phyloP scores from a whole-genome alignment of 2,797 vertebrate genomes.

The Semotilus atromaculatus region DNA sequence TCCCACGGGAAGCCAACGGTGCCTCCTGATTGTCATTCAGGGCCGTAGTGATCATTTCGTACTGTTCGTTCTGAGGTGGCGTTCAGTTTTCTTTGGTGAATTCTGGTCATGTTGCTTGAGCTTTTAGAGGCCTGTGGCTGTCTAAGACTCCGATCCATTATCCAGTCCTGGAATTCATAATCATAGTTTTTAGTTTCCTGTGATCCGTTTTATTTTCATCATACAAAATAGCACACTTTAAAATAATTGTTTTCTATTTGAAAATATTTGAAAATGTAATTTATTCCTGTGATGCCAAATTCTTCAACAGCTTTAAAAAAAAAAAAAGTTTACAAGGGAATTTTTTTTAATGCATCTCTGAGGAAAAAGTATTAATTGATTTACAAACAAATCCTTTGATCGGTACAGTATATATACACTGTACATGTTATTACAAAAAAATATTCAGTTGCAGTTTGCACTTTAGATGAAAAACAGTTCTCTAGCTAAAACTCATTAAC shows the following conservation, averaged over 20 bases:
- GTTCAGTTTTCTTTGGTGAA: neutral
- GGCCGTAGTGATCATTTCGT: slow-evolving; percentile 5
- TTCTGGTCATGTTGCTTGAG: neutral
- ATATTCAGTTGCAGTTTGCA: neutral
- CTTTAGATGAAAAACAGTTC: neutral
- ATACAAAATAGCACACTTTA: neutral
- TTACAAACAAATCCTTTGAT: neutral
- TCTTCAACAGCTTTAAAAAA: neutral
- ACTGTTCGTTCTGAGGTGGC: neutral
- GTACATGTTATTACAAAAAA: neutral
- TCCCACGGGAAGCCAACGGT: neutral
- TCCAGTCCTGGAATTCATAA: neutral
- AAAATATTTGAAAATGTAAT: neutral
- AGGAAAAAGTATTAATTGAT: neutral
- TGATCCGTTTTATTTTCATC: neutral
- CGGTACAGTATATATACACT: too few relatives aligned
- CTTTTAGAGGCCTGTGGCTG: neutral
- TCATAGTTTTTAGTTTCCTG: neutral
- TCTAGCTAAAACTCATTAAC: neutral
- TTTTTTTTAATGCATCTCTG: too few relatives aligned
- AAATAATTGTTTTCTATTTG: neutral
- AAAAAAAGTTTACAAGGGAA: too few relatives aligned
- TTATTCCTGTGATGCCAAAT: neutral
- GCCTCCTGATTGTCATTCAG: slow-evolving; percentile 8
- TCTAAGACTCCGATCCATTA: neutral